phyloP scores from a whole-genome alignment of 53 echinoderm and acorn worm genomes.

The Hippasteria phrygiana region DNA sequence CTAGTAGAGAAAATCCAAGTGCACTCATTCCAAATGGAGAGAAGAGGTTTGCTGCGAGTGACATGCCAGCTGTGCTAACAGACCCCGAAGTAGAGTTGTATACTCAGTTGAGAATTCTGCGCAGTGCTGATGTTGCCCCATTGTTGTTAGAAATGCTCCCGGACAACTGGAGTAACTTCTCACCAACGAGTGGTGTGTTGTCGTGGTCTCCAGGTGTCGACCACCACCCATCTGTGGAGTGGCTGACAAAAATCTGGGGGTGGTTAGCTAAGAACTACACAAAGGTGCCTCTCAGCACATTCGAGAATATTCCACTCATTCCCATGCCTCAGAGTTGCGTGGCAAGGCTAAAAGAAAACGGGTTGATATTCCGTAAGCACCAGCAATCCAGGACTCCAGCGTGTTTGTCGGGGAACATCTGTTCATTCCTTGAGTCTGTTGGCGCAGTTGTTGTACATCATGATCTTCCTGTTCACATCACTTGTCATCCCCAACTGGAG shows the following conservation, averaged over 20 bases:
- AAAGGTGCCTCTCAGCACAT: background rate
- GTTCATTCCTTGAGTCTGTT: constrained; percentile 34
- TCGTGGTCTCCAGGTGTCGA: constrained; percentile 49
- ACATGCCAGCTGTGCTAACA: background rate
- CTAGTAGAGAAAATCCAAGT: constrained; percentile 24
- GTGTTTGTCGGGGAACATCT: constrained; percentile 17
- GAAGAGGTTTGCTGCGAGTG: constrained; percentile 31
- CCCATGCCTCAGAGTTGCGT: constrained; percentile 7
- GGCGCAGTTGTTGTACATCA: constrained; percentile 42
- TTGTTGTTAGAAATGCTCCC: constrained; percentile 61
- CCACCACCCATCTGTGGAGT: constrained; percentile 45
- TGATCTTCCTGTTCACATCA: background rate
- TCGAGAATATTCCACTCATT: constrained; percentile 42
- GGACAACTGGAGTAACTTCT: constrained; percentile 27
- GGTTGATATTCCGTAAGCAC: constrained; percentile 6
- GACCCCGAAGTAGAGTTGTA: background rate
- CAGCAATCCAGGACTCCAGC: background rate
- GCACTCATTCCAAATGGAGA: constrained; percentile 55
- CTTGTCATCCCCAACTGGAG: constrained; percentile 3
- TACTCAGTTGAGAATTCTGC: constrained; percentile 38
- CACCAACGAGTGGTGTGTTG: background rate
- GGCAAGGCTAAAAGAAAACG: constrained; percentile 18
- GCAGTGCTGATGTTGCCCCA: constrained; percentile 1
- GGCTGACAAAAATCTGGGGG: constrained; percentile 53
- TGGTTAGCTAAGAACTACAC: constrained; percentile 40